Evolutionary conservation across 2,113 vertebrate genomes (phyloP).

Genomic region (Peromyscus maniculatus): DNA sequence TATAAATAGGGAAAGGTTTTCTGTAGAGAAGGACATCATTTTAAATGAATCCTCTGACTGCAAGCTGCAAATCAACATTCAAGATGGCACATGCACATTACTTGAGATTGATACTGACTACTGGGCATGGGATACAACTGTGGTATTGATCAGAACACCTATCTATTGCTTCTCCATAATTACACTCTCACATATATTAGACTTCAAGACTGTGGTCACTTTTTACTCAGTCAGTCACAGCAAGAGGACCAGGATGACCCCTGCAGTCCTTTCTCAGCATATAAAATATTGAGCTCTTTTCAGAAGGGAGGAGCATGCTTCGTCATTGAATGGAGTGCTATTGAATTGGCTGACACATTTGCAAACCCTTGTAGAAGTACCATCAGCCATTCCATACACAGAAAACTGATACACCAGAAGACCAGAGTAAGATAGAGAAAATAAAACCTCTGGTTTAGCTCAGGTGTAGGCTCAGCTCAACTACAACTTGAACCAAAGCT

Average conservation of each 20-base stretch:
- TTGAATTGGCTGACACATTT: background rate
- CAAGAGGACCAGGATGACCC: fast-evolving
- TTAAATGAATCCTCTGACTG: background rate
- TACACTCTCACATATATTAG: background rate
- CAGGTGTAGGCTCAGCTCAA: background rate
- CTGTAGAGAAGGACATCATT: fast-evolving
- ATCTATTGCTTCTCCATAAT: background rate
- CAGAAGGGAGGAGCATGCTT: background rate
- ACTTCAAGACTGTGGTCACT: background rate
- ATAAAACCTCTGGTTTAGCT: background rate
- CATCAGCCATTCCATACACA: background rate
- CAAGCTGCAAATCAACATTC: fast-evolving
- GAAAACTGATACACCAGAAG: background rate
- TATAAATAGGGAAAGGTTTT: background rate
- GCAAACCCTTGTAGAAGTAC: background rate
- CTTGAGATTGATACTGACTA: background rate
- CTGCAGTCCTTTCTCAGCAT: background rate
- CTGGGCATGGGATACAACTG: fast-evolving
- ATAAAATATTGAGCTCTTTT: background rate
- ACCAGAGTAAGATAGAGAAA: background rate
- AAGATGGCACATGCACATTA: fast-evolving
- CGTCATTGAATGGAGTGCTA: background rate
- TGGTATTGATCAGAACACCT: background rate
- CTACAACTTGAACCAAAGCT: background rate
- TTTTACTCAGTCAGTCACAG: background rate